phyloP scores from a whole-genome alignment of 2,888 invertebrate genomes.

The Eudemis profundana region DNA sequence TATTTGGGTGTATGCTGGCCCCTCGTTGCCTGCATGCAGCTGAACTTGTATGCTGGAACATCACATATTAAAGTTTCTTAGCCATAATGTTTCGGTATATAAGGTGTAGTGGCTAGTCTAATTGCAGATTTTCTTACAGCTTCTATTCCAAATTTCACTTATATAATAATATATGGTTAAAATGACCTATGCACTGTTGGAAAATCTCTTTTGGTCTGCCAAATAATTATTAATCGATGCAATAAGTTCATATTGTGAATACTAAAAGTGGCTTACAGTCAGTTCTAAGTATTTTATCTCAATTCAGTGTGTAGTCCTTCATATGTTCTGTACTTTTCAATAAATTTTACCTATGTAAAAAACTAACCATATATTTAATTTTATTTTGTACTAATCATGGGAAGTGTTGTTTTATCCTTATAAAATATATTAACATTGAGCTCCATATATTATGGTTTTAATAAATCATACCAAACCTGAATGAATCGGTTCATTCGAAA shows the following conservation, averaged over 20 bases:
- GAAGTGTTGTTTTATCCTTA: conserved; percentile 86
- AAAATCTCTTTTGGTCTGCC: conserved; percentile 86
- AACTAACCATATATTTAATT: conserved; percentile 86
- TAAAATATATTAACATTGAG: conserved; percentile 86
- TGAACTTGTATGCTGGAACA: conserved; percentile 84
- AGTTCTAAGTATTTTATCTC: conserved; percentile 84
- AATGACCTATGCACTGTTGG: conserved; percentile 84
- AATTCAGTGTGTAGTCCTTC: conserved; percentile 85
- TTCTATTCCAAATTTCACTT: conserved; percentile 84
- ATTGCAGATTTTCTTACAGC: conserved; percentile 86
- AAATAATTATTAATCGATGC: conserved; percentile 82
- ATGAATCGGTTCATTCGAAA: no score
- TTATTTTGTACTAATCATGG: conserved; percentile 86
- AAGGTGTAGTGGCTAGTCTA: conserved; percentile 84
- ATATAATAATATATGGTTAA: conserved; percentile 77
- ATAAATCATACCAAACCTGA: conserved; percentile 58
- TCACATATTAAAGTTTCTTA: conserved; percentile 80
- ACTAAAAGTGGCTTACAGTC: conserved; percentile 85
- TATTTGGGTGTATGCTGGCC: conserved; percentile 84
- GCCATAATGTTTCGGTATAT: conserved; percentile 83
- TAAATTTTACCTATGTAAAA: conserved; percentile 84
- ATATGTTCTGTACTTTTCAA: conserved; percentile 85
- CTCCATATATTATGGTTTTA: conserved; percentile 84
- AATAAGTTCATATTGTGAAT: conserved; percentile 84
- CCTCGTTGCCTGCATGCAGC: conserved; percentile 82